Evolutionary conservation across 2,113 vertebrate species (phyloP).

Genomic region (Mohoua ochrocephala): DNA sequence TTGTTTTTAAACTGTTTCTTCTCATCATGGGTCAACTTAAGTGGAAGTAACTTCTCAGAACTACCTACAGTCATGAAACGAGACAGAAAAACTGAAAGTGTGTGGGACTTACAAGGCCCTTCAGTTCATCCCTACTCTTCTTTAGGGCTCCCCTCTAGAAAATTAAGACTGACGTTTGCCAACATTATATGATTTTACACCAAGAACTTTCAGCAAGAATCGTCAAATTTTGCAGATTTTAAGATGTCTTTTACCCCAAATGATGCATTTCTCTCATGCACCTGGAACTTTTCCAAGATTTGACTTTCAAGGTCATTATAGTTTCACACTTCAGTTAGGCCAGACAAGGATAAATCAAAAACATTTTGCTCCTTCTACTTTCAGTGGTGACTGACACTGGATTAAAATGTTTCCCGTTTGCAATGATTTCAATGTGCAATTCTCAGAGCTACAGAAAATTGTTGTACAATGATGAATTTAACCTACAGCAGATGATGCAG

Average conservation of each 20-base stretch:
- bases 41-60: neutral
- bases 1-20: neutral
- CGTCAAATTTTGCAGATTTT: neutral
- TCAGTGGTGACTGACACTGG: neutral
- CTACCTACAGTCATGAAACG: neutral
- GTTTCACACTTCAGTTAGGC: neutral
- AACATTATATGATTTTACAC: neutral
- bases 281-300: neutral
- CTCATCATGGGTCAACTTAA: neutral
- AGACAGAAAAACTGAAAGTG: neutral
- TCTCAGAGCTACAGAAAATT: neutral
- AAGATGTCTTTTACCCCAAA: neutral
- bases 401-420: neutral
- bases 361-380: neutral
- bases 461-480: neutral
- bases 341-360: neutral
- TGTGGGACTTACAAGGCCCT: neutral
- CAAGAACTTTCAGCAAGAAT: neutral
- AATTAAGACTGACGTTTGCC: neutral
- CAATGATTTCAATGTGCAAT: neutral
- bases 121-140: neutral
- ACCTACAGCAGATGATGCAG: neutral
- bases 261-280: neutral
- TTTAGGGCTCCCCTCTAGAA: neutral
- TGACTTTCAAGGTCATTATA: neutral